These are phyloP conservation scores for Hippocampus abdominalis DNA, from an alignment of 2,113 vertebrate species.

Conservation along the genomic window DNA sequence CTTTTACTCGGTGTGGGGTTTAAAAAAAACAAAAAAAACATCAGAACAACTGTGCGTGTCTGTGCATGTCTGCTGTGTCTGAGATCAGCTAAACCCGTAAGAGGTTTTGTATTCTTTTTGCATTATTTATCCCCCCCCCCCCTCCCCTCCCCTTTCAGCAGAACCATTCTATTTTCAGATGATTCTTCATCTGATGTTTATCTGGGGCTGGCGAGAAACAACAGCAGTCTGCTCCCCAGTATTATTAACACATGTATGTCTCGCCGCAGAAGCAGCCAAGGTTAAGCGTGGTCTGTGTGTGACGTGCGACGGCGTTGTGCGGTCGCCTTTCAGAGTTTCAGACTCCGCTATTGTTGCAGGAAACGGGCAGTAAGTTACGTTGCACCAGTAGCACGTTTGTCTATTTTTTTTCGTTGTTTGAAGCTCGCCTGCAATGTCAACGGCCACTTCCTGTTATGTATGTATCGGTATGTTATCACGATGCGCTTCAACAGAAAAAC, in stretches of 20 bases:
- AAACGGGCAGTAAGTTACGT: conserved; percentile 33
- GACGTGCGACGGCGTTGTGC: conserved; percentile 19
- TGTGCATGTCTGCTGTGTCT: conserved; percentile 26
- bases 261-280: conserved; percentile 18
- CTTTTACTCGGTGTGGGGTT: conserved; percentile 50
- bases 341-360: conserved; percentile 14
- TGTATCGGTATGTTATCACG: too few species aligned
- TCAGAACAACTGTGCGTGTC: conserved; percentile 1
- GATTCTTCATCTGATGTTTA: conserved; percentile 53
- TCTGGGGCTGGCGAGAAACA: conserved; percentile 37
- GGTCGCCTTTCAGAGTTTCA: conserved; percentile 17
- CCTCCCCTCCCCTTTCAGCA: conserved; percentile 54
- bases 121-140: conserved; percentile 63
- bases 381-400: conserved; percentile 6
- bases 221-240: conserved; percentile 27
- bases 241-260: conserved; percentile 39
- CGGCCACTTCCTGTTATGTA: conserved; percentile 1
- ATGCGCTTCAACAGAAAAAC: too few species aligned
- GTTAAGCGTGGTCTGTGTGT: conserved; percentile 27
- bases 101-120: conserved; percentile 66
- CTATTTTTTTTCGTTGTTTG: conserved; percentile 14
- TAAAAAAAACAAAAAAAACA: conserved; percentile 5
- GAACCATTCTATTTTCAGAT: conserved; percentile 63
- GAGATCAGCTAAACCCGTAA: conserved; percentile 57
- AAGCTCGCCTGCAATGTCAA: not conserved